phyloP scores from a whole-genome alignment of 2,797 vertebrate species.

The Eremophila alpestris region DNA sequence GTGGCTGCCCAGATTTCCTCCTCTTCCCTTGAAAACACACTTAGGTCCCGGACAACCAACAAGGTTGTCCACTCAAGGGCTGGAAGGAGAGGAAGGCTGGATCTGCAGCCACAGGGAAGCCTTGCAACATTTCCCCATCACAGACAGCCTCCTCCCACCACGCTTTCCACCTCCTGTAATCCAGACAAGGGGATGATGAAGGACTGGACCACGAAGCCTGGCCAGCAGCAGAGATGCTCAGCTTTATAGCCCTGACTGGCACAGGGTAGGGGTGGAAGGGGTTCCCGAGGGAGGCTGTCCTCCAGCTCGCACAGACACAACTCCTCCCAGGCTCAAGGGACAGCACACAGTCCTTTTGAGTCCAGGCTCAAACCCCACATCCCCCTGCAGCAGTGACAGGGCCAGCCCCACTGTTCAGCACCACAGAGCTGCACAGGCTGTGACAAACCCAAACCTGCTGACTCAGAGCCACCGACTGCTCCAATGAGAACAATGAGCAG shows the following conservation, averaged over 20 bases:
- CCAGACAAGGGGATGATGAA: background rate
- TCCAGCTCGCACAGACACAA: background rate
- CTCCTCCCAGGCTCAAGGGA: background rate
- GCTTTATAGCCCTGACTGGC: background rate
- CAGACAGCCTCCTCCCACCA: background rate
- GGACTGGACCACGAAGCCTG: fast-evolving
- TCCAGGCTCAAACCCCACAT: background rate
- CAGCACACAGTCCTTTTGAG: fast-evolving
- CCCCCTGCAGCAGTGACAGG: background rate
- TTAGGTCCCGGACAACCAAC: background rate
- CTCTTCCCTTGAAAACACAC: background rate
- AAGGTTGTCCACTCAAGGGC: background rate
- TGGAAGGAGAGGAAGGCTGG: background rate
- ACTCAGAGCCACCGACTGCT: constrained; percentile 28
- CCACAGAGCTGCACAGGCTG: background rate
- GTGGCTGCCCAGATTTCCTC: background rate
- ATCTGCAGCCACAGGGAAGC: background rate
- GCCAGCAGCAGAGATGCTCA: background rate
- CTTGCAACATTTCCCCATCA: background rate
- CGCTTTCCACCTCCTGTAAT: background rate
- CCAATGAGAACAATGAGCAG: constrained; percentile 41
- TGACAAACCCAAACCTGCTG: constrained; percentile 37
- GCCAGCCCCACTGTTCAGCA: background rate
- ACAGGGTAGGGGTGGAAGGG: background rate
- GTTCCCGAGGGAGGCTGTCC: background rate